Evolutionary conservation across 1,140 invertebrate species (phyloP).

Genomic region (Zophobas morio): DNA sequence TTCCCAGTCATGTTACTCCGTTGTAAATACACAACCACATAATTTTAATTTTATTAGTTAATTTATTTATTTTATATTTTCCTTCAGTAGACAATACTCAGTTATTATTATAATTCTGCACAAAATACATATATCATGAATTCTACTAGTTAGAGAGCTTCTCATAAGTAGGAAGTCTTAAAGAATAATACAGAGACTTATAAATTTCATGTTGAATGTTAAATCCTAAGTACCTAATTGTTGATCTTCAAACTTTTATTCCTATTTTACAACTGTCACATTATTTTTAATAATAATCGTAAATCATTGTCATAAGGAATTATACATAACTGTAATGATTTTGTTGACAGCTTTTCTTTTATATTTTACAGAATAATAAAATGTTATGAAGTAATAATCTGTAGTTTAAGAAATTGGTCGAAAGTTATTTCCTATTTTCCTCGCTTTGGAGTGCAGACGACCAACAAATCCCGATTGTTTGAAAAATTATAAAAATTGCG

Average conservation of each 20-base stretch:
- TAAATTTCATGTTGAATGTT: constrained; percentile 34
- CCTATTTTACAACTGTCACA: background rate
- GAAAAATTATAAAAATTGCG: no score
- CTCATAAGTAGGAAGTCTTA: constrained; percentile 4
- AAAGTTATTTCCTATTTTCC: background rate
- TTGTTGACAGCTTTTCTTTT: constrained; percentile 22
- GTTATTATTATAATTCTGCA: background rate
- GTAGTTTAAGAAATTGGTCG: background rate
- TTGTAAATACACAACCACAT: background rate
- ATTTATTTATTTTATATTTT: constrained; percentile 33
- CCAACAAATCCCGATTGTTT: no score
- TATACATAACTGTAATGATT: constrained; percentile 14
- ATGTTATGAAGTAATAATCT: constrained; percentile 13
- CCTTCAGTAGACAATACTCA: constrained; percentile 20
- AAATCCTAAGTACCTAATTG: constrained; percentile 19
- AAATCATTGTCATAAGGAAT: background rate
- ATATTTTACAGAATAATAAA: constrained; percentile 38
- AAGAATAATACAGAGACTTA: background rate
- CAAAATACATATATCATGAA: background rate
- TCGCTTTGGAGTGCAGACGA: background rate
- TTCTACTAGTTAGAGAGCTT: constrained; percentile 23
- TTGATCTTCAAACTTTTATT: constrained; percentile 33
- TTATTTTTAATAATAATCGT: constrained; percentile 3
- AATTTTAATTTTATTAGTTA: constrained; percentile 11
- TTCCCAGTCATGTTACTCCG: background rate